These are phyloP conservation scores for Drosophila meridiana DNA, from an alignment of 2,888 invertebrate genomes.

Conservation along the genomic window DNA sequence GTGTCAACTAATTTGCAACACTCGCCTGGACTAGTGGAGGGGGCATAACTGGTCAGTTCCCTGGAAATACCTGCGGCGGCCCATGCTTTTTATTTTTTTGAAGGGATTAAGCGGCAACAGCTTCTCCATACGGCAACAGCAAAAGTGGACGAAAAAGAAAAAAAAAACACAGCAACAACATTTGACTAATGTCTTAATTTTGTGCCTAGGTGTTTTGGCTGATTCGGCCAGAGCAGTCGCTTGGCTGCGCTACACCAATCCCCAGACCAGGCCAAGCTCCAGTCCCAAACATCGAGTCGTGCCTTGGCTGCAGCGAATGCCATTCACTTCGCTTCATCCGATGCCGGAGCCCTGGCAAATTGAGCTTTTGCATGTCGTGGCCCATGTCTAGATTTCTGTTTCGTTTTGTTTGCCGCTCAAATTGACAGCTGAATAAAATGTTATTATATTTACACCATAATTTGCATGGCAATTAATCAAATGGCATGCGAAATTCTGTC, in stretches of 20 bases:
- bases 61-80: slow-evolving; percentile 74
- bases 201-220: slow-evolving; percentile 67
- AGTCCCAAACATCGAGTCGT: slow-evolving; percentile 45
- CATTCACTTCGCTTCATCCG: slow-evolving; percentile 81
- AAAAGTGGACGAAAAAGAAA: not conserved
- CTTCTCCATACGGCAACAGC: slow-evolving; percentile 31
- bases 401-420: slow-evolving; percentile 62
- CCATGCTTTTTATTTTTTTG: slow-evolving; percentile 16
- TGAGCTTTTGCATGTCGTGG: slow-evolving; percentile 79
- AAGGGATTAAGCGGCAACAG: slow-evolving; percentile 66
- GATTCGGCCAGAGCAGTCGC: slow-evolving; percentile 51
- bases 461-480: slow-evolving; percentile 82
- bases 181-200: slow-evolving; percentile 82
- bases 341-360: slow-evolving; percentile 61
- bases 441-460: slow-evolving; percentile 82
- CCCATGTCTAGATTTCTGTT: slow-evolving; percentile 65
- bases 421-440: slow-evolving; percentile 83
- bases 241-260: slow-evolving; percentile 29
- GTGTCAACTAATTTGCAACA: slow-evolving; percentile 85
- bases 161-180: slow-evolving; percentile 10
- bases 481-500: slow-evolving; percentile 78
- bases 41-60: slow-evolving; percentile 56
- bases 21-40: slow-evolving; percentile 42
- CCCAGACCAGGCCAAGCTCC: not conserved
- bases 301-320: slow-evolving; percentile 75